Base-by-base conservation (phyloP, 1,140 invertebrate species). In the Lucilia cuprina region DNA sequence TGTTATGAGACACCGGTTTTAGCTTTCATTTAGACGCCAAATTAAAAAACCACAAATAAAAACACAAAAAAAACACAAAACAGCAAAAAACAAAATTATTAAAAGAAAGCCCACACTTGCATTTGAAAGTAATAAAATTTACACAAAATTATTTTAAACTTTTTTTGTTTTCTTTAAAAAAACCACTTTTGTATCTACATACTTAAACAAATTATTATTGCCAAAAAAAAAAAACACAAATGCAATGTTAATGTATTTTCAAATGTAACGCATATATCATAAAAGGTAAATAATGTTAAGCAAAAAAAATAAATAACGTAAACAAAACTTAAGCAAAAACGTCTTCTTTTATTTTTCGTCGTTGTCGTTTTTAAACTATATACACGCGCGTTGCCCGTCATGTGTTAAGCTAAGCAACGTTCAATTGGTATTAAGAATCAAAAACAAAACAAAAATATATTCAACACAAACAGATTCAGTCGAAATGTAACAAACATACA, bases 71-170 rank as follows among this genome's bases (percentile, higher is more conserved):
- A 74, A 78, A 47, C n/a, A 41, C 55, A 14, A n/a, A 60, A n/a
- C 0, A 9, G 35, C 35, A 17, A 35, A 78, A n/a, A 75, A 78
- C 5, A 41, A 5, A 78, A 80, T 49, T 47, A 49, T 25, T 49
- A 80, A 80, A 80, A 49, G 77, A 80, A 80, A 49, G 47, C 77
- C 77, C 77, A 80, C 77, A 49, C 41, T 21, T 30, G 47, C 77
- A 50, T 80, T 80, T 80, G 77, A 80, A 80, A 80, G 77, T 80
- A 41, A 41, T 21, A 50, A 70, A 70, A 21, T 55, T 14, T 55
- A 5, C 50, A 55, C 4, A 55, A 55, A 55, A 55, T 12, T 41
- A 41, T 41, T 41, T 41, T 3, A 41, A 30, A 1, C 3, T 30
- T 30, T 30, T 41, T 41, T 41, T 41, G 2, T 41, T 5, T 41